Evolutionary conservation across 2,888 invertebrate genomes (phyloP).

Genomic region (Drosophila gaucha): DNA sequence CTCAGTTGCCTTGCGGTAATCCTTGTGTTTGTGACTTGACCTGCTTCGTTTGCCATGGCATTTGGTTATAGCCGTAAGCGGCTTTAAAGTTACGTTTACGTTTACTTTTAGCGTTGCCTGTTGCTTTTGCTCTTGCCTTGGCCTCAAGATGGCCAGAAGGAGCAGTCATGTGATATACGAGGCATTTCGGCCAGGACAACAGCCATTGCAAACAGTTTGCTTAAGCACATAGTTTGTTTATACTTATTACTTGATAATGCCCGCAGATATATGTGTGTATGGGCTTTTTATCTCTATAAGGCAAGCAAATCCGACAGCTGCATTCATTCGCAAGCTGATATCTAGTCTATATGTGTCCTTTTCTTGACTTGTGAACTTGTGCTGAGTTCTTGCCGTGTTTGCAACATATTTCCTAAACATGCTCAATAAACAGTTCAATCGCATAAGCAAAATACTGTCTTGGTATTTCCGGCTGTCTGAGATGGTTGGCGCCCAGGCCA

Average conservation of each 20-base stretch:
- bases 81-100: slow-evolving; percentile 71
- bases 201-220: slow-evolving; percentile 63
- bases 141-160: slow-evolving; percentile 33
- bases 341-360: not conserved
- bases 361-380: slow-evolving; percentile 2
- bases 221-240: slow-evolving; percentile 72
- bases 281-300: slow-evolving; percentile 9
- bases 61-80: slow-evolving; percentile 76
- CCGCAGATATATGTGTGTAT: slow-evolving; percentile 22
- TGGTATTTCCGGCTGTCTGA: slow-evolving; percentile 65
- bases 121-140: slow-evolving; percentile 55
- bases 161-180: slow-evolving; percentile 49
- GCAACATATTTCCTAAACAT: slow-evolving; percentile 36
- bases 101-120: slow-evolving; percentile 37
- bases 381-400: slow-evolving; percentile 21
- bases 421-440: slow-evolving; percentile 60
- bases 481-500: slow-evolving; percentile 6
- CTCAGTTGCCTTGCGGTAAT: slow-evolving; percentile 57
- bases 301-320: slow-evolving; percentile 35
- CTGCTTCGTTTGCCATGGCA: slow-evolving; percentile 76
- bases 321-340: slow-evolving; percentile 13
- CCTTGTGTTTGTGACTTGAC: slow-evolving; percentile 77
- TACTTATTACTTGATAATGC: slow-evolving; percentile 75
- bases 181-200: slow-evolving; percentile 28
- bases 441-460: slow-evolving; percentile 58